These are phyloP conservation scores for Drosophila siamana DNA, from an alignment of 2,888 invertebrate genomes.

Conservation along the genomic window DNA sequence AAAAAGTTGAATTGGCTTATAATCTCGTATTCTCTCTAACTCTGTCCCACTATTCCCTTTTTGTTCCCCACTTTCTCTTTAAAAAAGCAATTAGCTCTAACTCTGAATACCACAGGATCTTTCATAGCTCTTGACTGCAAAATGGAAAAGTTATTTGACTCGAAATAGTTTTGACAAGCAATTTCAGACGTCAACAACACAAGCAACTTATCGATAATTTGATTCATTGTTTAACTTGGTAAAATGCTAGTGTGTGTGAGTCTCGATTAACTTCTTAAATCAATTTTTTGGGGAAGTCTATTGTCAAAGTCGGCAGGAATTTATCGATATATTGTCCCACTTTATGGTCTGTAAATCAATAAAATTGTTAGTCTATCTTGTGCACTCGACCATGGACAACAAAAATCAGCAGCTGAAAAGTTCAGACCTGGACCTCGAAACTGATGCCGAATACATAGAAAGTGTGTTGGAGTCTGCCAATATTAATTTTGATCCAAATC, in stretches of 20 bases:
- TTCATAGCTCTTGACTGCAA: conserved; percentile 5
- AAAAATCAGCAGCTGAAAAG: background rate
- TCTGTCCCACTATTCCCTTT: background rate
- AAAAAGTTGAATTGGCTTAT: conserved; percentile 76
- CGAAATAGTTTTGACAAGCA: conserved; percentile 8
- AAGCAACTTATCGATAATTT: conserved; percentile 31
- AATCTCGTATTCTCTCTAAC: conserved; percentile 43
- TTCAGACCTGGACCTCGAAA: background rate
- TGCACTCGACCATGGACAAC: background rate
- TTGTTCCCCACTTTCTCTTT: background rate
- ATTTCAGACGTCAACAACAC: conserved; percentile 20
- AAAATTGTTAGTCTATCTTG: background rate
- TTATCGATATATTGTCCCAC: conserved; percentile 21
- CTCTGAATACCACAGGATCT: conserved; percentile 38
- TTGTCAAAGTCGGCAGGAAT: background rate
- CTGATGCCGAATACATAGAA: conserved; percentile 20
- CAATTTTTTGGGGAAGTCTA: conserved; percentile 21
- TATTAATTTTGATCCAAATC: background rate
- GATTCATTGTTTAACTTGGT: background rate
- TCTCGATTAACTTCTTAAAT: too few species aligned
- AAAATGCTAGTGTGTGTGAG: background rate
- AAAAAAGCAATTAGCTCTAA: conserved; percentile 71
- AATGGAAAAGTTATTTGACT: conserved; percentile 31
- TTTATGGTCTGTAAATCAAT: background rate
- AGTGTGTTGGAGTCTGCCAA: conserved; percentile 1